Percentiles rank a stretch among this genome's conserved stretches.
These are phyloP conservation scores for Cheilosia soror DNA, from an alignment of 2,888 invertebrate genomes.

Conservation along the genomic window DNA sequence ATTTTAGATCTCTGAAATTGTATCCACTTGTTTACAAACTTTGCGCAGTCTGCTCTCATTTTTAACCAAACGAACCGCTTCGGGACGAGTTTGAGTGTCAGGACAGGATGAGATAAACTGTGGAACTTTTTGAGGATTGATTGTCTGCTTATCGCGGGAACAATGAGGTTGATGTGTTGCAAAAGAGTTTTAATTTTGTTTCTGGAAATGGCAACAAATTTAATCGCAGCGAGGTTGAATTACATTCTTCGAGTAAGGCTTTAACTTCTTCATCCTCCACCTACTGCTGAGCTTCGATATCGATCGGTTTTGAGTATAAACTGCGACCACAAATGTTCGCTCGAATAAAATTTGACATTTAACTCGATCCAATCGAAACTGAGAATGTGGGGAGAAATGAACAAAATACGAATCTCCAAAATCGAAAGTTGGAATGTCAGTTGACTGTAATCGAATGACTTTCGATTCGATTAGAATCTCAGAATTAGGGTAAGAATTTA, in stretches of 20 bases:
- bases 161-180: constrained; percentile 23
- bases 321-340: too few relatives aligned
- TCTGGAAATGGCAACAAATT: constrained; percentile 39
- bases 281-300: neutral
- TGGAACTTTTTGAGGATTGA: constrained; percentile 29
- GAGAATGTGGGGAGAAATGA: too few relatives aligned
- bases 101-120: constrained; percentile 42
- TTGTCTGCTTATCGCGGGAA: constrained; percentile 17
- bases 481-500: too few relatives aligned
- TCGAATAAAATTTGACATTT: too few relatives aligned
- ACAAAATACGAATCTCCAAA: too few relatives aligned
- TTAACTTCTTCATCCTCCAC: neutral
- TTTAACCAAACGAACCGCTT: neutral
- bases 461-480: too few relatives aligned
- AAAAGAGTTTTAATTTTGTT: constrained; percentile 22
- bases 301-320: constrained; percentile 4
- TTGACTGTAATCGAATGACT: too few relatives aligned
- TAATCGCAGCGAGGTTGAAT: constrained; percentile 17
- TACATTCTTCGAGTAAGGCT: constrained; percentile 15
- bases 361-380: too few relatives aligned
- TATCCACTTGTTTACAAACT: neutral
- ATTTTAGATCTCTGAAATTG: neutral
- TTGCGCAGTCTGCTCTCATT: neutral
- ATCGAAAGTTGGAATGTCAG: too few relatives aligned
- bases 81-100: neutral